Conservation (phyloP, 2,888 invertebrate species). For the Ariolimax columbianus region DNA sequence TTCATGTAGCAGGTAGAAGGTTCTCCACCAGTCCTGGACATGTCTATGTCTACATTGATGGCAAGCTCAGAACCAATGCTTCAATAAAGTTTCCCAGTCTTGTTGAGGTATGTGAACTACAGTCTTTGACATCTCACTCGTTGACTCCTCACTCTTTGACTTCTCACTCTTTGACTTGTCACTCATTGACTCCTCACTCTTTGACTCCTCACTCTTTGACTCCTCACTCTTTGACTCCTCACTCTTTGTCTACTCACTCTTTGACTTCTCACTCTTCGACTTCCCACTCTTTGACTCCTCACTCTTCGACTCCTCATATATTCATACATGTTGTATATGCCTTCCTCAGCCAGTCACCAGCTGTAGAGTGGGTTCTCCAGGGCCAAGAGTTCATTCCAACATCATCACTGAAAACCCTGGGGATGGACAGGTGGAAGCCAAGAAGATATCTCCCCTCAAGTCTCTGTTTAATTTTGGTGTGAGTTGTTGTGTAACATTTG, state of each 20-base stretch:
- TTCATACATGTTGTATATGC: not conserved
- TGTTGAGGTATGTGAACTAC: constrained; percentile 79
- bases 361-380: constrained; percentile 63
- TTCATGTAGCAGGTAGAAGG: constrained; percentile 79
- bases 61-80: constrained; percentile 81
- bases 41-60: constrained; percentile 83
- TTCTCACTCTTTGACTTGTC: not conserved
- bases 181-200: not conserved
- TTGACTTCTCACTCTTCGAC: not conserved
- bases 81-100: constrained; percentile 82
- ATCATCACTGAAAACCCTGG: constrained; percentile 42
- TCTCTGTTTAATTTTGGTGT: constrained; percentile 46
- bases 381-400: constrained; percentile 51
- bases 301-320: no score
- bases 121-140: not conserved
- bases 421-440: not conserved
- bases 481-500: constrained; percentile 18
- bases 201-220: no score
- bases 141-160: not conserved
- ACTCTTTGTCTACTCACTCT: not conserved
- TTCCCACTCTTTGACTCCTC: not conserved
- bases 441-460: constrained; percentile 42
- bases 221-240: not conserved
- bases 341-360: constrained; percentile 47
- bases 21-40: constrained; percentile 82